Percentiles rank a stretch among this genome's conserved stretches.
Conservation (phyloP, 1,140 invertebrate species). For the Trypoxylus dichotomus region DNA sequence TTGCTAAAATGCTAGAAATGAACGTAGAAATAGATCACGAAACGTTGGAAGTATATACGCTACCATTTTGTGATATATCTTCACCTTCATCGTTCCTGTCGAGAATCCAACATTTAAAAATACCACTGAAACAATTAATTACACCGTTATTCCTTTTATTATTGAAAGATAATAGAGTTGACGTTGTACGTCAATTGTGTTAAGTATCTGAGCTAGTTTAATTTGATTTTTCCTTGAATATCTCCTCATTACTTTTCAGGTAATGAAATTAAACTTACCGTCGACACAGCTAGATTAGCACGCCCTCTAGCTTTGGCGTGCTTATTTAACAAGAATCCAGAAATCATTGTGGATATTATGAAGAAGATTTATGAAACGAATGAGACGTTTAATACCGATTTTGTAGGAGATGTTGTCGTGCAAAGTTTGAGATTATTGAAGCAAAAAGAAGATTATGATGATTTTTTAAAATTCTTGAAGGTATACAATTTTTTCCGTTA, state of each 20-base stretch:
- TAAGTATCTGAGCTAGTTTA: constrained; percentile 39
- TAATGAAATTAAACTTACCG: constrained; percentile 35
- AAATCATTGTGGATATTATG: constrained; percentile 43
- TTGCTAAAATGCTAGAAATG: constrained; percentile 57
- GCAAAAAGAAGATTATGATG: constrained; percentile 36
- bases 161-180: constrained; percentile 54
- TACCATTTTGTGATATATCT: constrained; percentile 57
- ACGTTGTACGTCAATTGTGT: constrained; percentile 55
- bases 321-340: constrained; percentile 38
- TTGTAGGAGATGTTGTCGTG: constrained; percentile 41
- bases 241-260: constrained; percentile 36
- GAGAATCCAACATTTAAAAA: constrained; percentile 53
- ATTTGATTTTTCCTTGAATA: not conserved
- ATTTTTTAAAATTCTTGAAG: constrained; percentile 40
- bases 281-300: constrained; percentile 46
- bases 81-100: constrained; percentile 55
- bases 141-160: constrained; percentile 57
- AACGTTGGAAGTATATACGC: constrained; percentile 57
- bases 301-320: constrained; percentile 42
- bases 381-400: constrained; percentile 34
- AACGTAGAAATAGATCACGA: constrained; percentile 57
- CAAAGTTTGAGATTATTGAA: constrained; percentile 35
- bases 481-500: constrained; percentile 32
- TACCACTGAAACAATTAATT: constrained; percentile 50
- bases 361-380: constrained; percentile 42